Conservation (phyloP, 2,113 vertebrate genomes). For the Serinus canaria region DNA sequence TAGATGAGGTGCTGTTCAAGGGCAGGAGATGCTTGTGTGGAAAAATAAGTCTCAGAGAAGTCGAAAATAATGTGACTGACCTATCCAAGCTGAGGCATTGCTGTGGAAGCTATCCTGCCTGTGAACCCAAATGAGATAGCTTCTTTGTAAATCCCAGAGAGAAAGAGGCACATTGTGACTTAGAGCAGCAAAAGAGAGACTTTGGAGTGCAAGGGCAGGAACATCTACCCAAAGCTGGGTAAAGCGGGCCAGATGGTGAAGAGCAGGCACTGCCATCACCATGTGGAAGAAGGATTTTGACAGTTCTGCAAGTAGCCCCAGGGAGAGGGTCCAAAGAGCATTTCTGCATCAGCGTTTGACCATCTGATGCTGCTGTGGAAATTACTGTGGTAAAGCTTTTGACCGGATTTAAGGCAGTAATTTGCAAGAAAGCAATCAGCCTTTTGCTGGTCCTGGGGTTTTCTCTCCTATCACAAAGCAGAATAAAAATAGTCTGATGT, state of each 20-base stretch:
- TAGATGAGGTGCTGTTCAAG: slow-evolving; percentile 69
- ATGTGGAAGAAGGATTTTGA: background rate
- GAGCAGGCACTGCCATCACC: background rate
- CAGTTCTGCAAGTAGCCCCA: background rate
- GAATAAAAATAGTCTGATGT: background rate
- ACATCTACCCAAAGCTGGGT: background rate
- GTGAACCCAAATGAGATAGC: background rate
- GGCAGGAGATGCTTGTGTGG: background rate
- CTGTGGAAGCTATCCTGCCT: slow-evolving; percentile 50
- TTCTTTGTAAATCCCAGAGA: slow-evolving; percentile 53
- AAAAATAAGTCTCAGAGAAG: slow-evolving; percentile 34
- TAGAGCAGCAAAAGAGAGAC: slow-evolving; percentile 28
- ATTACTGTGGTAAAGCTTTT: background rate
- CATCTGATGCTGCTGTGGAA: background rate
- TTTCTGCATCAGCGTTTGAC: background rate
- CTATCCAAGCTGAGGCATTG: slow-evolving; percentile 13
- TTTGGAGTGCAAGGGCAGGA: slow-evolving; percentile 42
- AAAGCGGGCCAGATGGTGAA: background rate
- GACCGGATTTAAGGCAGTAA: background rate
- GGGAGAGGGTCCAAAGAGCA: background rate
- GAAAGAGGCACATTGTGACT: slow-evolving; percentile 38
- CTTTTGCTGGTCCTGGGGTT: background rate
- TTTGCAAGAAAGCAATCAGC: background rate
- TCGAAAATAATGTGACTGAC: background rate
- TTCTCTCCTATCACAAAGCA: background rate